Conservation (phyloP, 2,797 vertebrate genomes). For the Megalops cyprinoides region DNA sequence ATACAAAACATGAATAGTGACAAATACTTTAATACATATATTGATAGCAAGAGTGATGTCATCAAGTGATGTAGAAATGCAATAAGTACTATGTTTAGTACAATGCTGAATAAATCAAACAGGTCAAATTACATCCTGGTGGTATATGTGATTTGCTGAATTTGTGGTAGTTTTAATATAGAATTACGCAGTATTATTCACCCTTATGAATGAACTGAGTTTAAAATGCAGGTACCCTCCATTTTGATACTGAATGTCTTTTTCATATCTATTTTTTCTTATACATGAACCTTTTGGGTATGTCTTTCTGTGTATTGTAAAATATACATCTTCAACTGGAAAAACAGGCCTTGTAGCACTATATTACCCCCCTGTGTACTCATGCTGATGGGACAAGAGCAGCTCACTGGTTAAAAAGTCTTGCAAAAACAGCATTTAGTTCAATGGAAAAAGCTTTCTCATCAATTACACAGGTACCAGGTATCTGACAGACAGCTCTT, state of each 20-base stretch:
- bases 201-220: neutral
- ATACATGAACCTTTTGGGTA: neutral
- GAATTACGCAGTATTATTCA: neutral
- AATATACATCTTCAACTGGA: neutral
- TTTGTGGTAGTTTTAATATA: conserved; percentile 10
- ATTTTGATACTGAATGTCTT: neutral
- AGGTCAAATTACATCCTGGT: neutral
- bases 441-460: neutral
- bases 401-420: neutral
- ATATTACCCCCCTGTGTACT: neutral
- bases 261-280: neutral
- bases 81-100: conserved; percentile 49
- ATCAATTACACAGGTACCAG: neutral
- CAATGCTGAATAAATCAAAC: conserved; percentile 49
- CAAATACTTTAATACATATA: conserved; percentile 44
- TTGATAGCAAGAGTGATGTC: conserved; percentile 44
- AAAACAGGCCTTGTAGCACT: neutral
- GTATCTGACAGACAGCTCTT: neutral
- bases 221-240: conserved; percentile 5
- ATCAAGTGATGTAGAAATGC: conserved; percentile 45
- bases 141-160: neutral
- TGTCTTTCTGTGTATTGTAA: neutral
- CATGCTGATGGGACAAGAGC: too few species aligned
- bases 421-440: neutral
- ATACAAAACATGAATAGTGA: conserved; percentile 44